These are phyloP conservation scores for Trematocara marginatum DNA, from an alignment of 2,113 vertebrate genomes.

Conservation along the genomic window DNA sequence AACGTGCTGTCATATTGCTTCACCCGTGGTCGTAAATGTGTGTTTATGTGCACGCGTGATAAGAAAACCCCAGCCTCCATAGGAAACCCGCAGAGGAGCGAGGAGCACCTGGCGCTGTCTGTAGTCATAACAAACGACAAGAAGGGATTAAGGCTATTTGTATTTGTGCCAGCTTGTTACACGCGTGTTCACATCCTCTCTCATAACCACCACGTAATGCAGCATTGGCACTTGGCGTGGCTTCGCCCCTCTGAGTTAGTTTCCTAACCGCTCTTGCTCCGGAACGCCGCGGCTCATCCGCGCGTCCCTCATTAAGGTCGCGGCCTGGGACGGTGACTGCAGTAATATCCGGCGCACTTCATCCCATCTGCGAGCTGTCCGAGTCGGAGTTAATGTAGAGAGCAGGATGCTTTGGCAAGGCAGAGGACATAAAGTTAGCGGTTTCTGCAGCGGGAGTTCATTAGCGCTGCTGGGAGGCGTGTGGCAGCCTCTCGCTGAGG, in stretches of 20 bases:
- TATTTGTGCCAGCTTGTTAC: slow-evolving; percentile 59
- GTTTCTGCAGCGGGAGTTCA: slow-evolving; percentile 42
- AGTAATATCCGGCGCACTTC: slow-evolving; percentile 44
- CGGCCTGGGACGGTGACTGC: slow-evolving; percentile 21
- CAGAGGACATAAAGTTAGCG: slow-evolving; percentile 34
- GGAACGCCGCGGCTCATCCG: slow-evolving; percentile 39
- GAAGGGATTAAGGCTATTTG: slow-evolving; percentile 65
- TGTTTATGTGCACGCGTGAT: not conserved
- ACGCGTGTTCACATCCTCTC: slow-evolving; percentile 26
- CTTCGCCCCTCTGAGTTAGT: not conserved
- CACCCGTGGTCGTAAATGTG: slow-evolving; percentile 38
- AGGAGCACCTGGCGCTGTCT: slow-evolving; percentile 66
- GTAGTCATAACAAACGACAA: slow-evolving; percentile 66
- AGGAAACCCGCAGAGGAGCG: slow-evolving; percentile 49
- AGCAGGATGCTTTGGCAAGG: slow-evolving; percentile 48
- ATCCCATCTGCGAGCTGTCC: slow-evolving; percentile 47
- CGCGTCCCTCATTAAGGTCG: slow-evolving; percentile 56
- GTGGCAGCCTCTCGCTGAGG: slow-evolving; percentile 1
- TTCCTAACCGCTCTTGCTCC: slow-evolving; percentile 15
- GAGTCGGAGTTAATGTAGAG: slow-evolving; percentile 41
- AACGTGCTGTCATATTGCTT: slow-evolving; percentile 40
- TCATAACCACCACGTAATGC: slow-evolving; percentile 32
- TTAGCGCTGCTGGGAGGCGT: slow-evolving; percentile 44
- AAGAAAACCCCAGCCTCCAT: slow-evolving; percentile 36
- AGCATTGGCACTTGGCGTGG: slow-evolving; percentile 16